phyloP scores from a whole-genome alignment of 2,888 invertebrate genomes.

The Metellina segmentata region DNA sequence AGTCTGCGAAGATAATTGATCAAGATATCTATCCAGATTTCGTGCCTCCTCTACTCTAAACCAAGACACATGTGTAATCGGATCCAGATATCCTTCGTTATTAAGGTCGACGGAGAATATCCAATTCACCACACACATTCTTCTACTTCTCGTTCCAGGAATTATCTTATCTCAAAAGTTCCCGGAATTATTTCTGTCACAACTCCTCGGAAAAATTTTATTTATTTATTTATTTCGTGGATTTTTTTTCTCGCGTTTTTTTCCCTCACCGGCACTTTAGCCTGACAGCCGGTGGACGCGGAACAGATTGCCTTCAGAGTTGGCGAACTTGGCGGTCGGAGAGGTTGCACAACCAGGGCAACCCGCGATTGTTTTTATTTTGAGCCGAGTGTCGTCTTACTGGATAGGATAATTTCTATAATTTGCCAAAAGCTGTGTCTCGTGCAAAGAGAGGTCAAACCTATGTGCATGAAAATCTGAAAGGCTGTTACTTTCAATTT shows the following conservation, averaged over 20 bases:
- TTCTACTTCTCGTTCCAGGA: conserved; percentile 24
- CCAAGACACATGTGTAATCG: background rate
- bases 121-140: background rate
- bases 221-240: conserved; percentile 1
- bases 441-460: conserved; percentile 50
- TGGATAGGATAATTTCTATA: conserved; percentile 70
- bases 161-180: conserved; percentile 59
- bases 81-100: background rate
- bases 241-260: conserved; percentile 1
- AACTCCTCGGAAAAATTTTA: conserved; percentile 11
- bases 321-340: conserved; percentile 40
- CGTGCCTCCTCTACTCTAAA: background rate
- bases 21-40: background rate
- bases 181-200: conserved; percentile 47
- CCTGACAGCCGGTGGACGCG: conserved; percentile 6
- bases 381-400: conserved; percentile 24
- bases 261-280: background rate
- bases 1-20: background rate
- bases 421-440: conserved; percentile 41
- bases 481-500: conserved; percentile 56
- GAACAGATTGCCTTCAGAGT: conserved; percentile 4
- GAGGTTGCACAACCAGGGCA: conserved; percentile 5
- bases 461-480: conserved; percentile 48
- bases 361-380: conserved; percentile 61
- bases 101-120: background rate